phyloP scores from a whole-genome alignment of 2,888 invertebrate genomes.

The Hemistola chrysoprasaria region DNA sequence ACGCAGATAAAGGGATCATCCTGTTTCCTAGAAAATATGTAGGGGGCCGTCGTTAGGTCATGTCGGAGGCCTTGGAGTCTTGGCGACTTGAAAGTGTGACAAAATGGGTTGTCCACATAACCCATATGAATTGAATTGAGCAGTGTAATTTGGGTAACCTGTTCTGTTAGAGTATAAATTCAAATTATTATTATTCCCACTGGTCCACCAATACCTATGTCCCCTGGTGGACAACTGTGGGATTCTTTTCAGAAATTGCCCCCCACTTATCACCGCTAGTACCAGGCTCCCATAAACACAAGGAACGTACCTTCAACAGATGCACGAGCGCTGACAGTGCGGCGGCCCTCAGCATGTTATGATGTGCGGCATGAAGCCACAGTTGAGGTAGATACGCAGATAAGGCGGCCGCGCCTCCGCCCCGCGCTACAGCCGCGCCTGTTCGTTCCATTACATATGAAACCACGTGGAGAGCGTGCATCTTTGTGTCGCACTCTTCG shows the following conservation, averaged over 20 bases:
- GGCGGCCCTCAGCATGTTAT: conserved; percentile 95
- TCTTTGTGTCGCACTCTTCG: conserved; percentile 96
- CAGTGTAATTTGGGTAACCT: too few relatives aligned
- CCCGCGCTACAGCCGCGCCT: conserved; percentile 90
- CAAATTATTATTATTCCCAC: too few relatives aligned
- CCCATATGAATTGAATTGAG: too few relatives aligned
- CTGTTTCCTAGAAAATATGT: too few relatives aligned
- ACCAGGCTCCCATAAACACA: not conserved
- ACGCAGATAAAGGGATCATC: conserved; percentile 85
- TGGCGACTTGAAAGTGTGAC: too few relatives aligned
- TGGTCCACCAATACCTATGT: too few relatives aligned
- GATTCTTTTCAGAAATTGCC: too few relatives aligned
- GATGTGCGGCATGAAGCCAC: conserved; percentile 93
- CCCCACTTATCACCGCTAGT: not conserved
- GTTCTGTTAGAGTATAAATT: too few relatives aligned
- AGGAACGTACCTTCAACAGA: conserved; percentile 86
- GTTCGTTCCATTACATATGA: conserved; percentile 94
- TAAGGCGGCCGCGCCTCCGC: conserved; percentile 81
- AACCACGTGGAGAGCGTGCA: conserved; percentile 95
- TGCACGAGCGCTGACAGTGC: conserved; percentile 94
- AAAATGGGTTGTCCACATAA: too few relatives aligned
- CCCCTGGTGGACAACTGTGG: too few relatives aligned
- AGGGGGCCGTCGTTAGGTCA: too few relatives aligned
- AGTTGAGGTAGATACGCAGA: conserved; percentile 92
- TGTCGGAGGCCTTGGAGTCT: too few relatives aligned